Percentiles rank a stretch among this genome's conserved stretches.
Conservation (phyloP, 2,113 vertebrate species). For the Miniopterus natalensis region DNA sequence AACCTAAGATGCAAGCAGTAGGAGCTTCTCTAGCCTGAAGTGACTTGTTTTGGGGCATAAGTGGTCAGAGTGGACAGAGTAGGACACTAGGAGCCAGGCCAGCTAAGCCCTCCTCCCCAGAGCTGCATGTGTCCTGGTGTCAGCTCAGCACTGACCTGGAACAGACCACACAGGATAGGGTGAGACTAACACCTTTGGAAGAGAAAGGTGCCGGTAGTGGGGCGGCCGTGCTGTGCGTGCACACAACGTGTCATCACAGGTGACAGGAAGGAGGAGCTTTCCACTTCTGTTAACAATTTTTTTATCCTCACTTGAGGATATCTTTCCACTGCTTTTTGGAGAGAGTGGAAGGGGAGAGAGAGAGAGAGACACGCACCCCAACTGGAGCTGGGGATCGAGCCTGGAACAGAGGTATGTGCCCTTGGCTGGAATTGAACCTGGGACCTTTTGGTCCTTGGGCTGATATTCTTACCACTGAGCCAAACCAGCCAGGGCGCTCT, state of each 20-base stretch:
- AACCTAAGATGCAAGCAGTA: background rate
- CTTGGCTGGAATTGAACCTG: no score
- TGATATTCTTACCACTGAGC: no score
- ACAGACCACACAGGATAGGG: background rate
- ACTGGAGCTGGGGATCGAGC: no score
- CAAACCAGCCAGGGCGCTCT: no score
- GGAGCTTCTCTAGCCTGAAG: background rate
- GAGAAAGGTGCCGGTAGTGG: background rate
- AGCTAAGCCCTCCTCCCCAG: no score
- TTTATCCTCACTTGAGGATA: no score
- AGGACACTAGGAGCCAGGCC: background rate
- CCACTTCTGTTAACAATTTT: no score
- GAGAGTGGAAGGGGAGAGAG: no score
- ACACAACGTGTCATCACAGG: accelerated
- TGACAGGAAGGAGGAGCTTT: background rate
- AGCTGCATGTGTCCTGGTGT: background rate
- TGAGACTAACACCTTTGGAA: background rate
- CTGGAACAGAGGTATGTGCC: no score
- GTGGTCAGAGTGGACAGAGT: background rate
- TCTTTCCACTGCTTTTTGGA: no score
- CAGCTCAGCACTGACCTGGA: background rate
- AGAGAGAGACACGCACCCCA: no score
- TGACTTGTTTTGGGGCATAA: background rate
- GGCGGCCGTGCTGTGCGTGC: background rate
- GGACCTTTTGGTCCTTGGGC: no score